These are phyloP conservation scores for Bovichtus diacanthus DNA, from an alignment of 2,797 vertebrate species.

Conservation along the genomic window DNA sequence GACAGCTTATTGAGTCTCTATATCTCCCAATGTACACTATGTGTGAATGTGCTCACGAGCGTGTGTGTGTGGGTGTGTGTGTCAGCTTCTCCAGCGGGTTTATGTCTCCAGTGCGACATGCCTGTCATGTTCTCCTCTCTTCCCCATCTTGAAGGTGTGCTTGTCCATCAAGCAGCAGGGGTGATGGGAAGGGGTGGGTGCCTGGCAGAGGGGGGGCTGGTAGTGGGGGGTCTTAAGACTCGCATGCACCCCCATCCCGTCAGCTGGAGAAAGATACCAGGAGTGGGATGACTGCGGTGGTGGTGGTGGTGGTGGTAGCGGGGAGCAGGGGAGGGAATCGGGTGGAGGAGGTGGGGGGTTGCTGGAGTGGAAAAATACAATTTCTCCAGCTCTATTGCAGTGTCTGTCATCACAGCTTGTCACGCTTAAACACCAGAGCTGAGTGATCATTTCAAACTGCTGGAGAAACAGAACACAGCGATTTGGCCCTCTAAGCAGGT, in stretches of 20 bases:
- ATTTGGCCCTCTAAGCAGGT: slow-evolving; percentile 84
- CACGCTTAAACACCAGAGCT: slow-evolving; percentile 84
- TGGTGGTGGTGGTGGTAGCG: slow-evolving; percentile 35
- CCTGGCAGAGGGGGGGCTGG: slow-evolving; percentile 67
- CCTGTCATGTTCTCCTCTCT: slow-evolving; percentile 83
- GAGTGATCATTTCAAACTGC: slow-evolving; percentile 86
- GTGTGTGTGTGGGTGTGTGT: slow-evolving; percentile 70
- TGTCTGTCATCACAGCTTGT: slow-evolving; percentile 88
- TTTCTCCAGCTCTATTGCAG: slow-evolving; percentile 84
- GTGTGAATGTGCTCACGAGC: slow-evolving; percentile 66
- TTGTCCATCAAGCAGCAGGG: slow-evolving; percentile 85
- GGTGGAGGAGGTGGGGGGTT: slow-evolving; percentile 58
- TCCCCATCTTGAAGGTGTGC: slow-evolving; percentile 83
- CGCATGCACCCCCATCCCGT: slow-evolving; percentile 73
- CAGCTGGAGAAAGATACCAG: slow-evolving; percentile 76
- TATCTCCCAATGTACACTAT: slow-evolving; percentile 81
- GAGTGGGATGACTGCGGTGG: slow-evolving; percentile 70
- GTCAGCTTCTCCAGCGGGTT: slow-evolving; percentile 82
- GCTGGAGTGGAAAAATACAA: slow-evolving; percentile 78
- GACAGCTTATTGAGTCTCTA: slow-evolving; percentile 86
- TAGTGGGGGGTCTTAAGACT: slow-evolving; percentile 81
- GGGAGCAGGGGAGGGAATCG: slow-evolving; percentile 61
- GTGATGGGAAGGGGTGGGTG: slow-evolving; percentile 75
- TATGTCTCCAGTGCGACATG: slow-evolving; percentile 82
- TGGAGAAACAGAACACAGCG: slow-evolving; percentile 84